phyloP scores from a whole-genome alignment of 2,797 vertebrate species.

The Mormyrops attenuatus region DNA sequence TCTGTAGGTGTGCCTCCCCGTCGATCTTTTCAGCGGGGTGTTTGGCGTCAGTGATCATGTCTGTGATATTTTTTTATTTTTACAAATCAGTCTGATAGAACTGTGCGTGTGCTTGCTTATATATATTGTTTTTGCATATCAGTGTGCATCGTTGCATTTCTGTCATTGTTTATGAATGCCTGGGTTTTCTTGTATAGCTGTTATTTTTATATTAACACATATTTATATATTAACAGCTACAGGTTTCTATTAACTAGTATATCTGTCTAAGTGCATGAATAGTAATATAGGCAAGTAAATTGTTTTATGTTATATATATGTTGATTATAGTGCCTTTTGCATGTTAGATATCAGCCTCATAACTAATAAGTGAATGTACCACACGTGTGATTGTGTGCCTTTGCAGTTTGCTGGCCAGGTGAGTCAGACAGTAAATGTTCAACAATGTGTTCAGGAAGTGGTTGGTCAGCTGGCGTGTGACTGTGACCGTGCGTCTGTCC shows the following conservation, averaged over 20 bases:
- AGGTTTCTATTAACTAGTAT: neutral
- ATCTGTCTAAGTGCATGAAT: neutral
- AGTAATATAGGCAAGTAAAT: slow-evolving; percentile 5
- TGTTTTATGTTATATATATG: neutral
- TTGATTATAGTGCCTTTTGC: slow-evolving; percentile 20
- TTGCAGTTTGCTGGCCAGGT: slow-evolving; percentile 6
- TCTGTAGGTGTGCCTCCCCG: slow-evolving; percentile 19
- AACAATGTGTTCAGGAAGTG: neutral
- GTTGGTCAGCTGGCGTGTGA: slow-evolving; percentile 31
- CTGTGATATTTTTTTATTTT: neutral
- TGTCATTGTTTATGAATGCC: slow-evolving; percentile 10
- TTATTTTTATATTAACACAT: neutral
- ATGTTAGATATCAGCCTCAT: neutral
- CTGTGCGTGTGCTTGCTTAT: slow-evolving; percentile 12
- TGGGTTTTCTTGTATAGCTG: neutral
- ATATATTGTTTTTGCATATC: slow-evolving; percentile 18
- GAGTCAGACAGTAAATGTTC: slow-evolving; percentile 23
- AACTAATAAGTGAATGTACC: neutral
- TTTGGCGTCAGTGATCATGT: slow-evolving; percentile 17
- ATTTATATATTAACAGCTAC: slow-evolving; percentile 2
- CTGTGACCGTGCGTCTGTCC: slow-evolving; percentile 50
- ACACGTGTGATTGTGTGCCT: neutral
- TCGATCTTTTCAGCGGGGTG: slow-evolving; percentile 11
- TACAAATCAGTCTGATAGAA: slow-evolving; percentile 6
- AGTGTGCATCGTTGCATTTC: slow-evolving; percentile 14